Conservation (phyloP, 1,140 invertebrate genomes). For the Eupristina koningsbergeri region DNA sequence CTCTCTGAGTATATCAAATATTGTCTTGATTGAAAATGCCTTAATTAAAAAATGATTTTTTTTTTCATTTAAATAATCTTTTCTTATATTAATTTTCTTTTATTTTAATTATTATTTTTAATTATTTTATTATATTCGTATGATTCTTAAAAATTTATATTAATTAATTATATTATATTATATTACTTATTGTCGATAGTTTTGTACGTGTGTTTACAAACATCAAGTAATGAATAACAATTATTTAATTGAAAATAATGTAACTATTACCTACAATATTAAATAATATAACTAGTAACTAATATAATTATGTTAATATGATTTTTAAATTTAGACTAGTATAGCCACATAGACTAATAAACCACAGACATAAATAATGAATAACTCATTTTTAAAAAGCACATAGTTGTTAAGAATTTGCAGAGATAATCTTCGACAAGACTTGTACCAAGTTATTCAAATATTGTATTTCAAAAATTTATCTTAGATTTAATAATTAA, state of each 20-base stretch:
- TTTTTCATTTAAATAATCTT: neutral
- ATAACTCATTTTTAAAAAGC: neutral
- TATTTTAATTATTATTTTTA: no score
- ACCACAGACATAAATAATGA: neutral
- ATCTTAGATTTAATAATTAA: neutral
- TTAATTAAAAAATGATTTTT: constrained; percentile 5
- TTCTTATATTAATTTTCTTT: constrained; percentile 6
- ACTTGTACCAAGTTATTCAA: neutral
- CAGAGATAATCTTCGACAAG: neutral
- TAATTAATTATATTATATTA: constrained; percentile 2
- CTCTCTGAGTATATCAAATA: constrained; percentile 22
- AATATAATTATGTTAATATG: neutral
- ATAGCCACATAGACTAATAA: neutral
- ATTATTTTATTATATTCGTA: no score
- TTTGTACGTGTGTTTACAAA: constrained; percentile 36
- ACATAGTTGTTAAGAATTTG: neutral
- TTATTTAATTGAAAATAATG: constrained; percentile 23
- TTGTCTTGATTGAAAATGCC: constrained; percentile 21
- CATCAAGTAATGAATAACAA: constrained; percentile 20
- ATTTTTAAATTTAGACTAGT: neutral
- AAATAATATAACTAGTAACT: neutral
- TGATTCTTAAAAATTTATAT: neutral
- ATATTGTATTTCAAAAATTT: constrained; percentile 3
- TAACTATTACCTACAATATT: neutral
- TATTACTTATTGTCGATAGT: constrained; percentile 41